phyloP scores from a whole-genome alignment of 2,888 invertebrate species.

The Orthosia cruda region DNA sequence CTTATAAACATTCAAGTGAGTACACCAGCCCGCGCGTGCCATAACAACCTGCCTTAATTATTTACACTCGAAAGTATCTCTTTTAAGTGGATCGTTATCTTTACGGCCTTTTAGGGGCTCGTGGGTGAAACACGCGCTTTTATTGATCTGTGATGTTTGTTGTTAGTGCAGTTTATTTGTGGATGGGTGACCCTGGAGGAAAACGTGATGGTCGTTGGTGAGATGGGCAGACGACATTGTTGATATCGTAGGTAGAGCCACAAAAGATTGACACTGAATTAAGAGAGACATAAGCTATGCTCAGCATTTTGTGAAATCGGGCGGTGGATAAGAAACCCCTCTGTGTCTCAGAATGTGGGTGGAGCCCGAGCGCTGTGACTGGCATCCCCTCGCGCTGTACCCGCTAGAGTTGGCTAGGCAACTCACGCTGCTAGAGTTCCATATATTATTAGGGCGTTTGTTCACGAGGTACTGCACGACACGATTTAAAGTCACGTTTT shows the following conservation, averaged over 20 bases:
- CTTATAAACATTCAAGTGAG: conserved; percentile 49
- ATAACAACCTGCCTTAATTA: conserved; percentile 47
- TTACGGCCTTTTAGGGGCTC: conserved; percentile 27
- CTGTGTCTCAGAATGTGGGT: neutral
- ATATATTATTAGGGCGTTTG: too few relatives aligned
- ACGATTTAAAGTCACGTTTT: too few relatives aligned
- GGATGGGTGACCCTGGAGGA: neutral
- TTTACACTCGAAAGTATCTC: conserved; percentile 50
- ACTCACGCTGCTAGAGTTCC: too few relatives aligned
- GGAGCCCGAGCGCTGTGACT: too few relatives aligned
- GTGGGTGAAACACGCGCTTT: conserved; percentile 19
- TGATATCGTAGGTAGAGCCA: too few relatives aligned
- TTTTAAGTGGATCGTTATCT: conserved; percentile 48
- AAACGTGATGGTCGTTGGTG: too few relatives aligned
- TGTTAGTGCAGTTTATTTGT: neutral
- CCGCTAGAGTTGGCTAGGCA: too few relatives aligned
- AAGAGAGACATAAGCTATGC: neutral
- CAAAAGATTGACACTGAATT: too few relatives aligned
- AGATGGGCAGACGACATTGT: too few relatives aligned
- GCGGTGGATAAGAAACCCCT: neutral
- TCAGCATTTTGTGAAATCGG: neutral
- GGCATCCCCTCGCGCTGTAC: too few relatives aligned
- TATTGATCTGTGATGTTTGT: conserved; percentile 33
- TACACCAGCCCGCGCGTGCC: conserved; percentile 32
- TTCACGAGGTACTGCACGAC: too few relatives aligned